phyloP scores from a whole-genome alignment of 1,140 invertebrate species.

The Prorops nasuta region DNA sequence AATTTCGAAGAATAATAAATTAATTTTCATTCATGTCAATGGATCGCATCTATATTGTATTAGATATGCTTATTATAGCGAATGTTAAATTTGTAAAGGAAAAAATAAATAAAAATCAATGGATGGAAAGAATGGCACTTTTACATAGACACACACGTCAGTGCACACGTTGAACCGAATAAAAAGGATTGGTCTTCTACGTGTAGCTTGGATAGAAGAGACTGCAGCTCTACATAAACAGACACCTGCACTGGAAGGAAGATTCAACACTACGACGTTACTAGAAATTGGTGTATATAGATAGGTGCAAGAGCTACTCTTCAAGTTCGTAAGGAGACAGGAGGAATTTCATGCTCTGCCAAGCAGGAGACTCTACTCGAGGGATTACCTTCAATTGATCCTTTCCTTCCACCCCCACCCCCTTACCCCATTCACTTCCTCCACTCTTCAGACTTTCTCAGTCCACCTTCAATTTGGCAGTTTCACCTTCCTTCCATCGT shows the following conservation, averaged over 20 bases:
- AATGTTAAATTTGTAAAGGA: too few species aligned
- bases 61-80: too few species aligned
- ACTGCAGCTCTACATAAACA: conserved; percentile 14
- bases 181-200: too few species aligned
- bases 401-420: conserved; percentile 37
- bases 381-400: conserved; percentile 53
- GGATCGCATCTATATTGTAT: too few species aligned
- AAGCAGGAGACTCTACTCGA: conserved; percentile 50
- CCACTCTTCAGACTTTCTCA: conserved; percentile 1
- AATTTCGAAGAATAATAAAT: too few species aligned
- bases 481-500: too few species aligned
- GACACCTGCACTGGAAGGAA: conserved; percentile 13
- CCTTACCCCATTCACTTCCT: conserved; percentile 12
- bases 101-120: too few species aligned
- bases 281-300: neutral
- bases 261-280: neutral
- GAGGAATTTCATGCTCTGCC: conserved; percentile 50
- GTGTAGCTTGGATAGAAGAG: conserved; percentile 8
- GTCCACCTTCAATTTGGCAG: too few species aligned
- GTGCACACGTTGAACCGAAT: conserved; percentile 18
- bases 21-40: too few species aligned
- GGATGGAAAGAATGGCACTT: too few species aligned
- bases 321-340: conserved; percentile 30
- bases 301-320: neutral
- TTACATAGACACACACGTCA: conserved; percentile 17